These are phyloP conservation scores for Discoglossus pictus DNA, from an alignment of 2,797 vertebrate species.

Conservation along the genomic window DNA sequence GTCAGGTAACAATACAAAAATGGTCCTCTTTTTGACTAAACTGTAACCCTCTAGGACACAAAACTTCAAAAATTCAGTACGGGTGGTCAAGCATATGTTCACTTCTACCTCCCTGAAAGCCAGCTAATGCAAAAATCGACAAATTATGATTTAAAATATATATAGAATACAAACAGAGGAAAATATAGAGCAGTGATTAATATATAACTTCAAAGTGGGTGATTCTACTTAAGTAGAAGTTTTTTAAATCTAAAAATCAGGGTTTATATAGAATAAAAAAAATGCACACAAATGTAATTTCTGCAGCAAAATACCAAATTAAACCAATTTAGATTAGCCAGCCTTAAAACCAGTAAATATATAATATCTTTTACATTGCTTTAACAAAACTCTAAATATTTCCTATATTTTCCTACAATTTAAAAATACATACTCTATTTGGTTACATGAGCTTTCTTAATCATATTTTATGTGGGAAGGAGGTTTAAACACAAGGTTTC, in stretches of 20 bases:
- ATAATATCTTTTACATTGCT: too few species aligned
- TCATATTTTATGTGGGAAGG: too few species aligned
- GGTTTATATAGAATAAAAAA: too few species aligned
- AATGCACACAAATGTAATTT: too few species aligned
- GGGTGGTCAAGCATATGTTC: slow-evolving; percentile 73
- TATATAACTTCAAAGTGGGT: slow-evolving; percentile 69
- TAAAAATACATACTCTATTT: too few species aligned
- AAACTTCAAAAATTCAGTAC: slow-evolving; percentile 70
- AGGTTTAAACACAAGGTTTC: too few species aligned
- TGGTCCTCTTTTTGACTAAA: slow-evolving; percentile 84
- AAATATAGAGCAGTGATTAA: slow-evolving; percentile 73
- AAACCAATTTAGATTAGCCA: too few species aligned
- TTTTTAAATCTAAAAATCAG: slow-evolving; percentile 67
- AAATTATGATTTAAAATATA: slow-evolving; percentile 68
- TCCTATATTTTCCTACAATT: too few species aligned
- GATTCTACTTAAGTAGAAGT: slow-evolving; percentile 64
- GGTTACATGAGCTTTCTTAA: too few species aligned
- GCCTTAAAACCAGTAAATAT: too few species aligned
- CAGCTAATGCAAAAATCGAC: slow-evolving; percentile 86
- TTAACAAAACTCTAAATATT: too few species aligned
- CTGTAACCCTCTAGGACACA: slow-evolving; percentile 71
- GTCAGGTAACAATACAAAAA: slow-evolving; percentile 86
- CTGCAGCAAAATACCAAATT: too few species aligned
- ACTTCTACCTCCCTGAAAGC: slow-evolving; percentile 75
- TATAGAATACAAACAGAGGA: slow-evolving; percentile 67